Conservation (phyloP, 2,113 vertebrate species). For the Heterochromis multidens region DNA sequence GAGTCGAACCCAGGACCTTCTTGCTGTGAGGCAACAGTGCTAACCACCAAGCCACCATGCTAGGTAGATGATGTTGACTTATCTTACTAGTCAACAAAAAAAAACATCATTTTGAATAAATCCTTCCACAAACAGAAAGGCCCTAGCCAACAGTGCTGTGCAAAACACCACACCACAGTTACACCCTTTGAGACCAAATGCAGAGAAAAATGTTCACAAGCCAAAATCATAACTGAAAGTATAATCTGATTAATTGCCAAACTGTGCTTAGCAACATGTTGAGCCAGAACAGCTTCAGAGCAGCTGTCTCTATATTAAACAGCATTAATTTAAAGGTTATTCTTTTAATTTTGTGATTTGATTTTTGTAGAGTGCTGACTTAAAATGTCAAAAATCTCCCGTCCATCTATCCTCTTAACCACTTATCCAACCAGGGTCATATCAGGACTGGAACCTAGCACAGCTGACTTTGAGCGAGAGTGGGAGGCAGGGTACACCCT, state of each 20-base stretch:
- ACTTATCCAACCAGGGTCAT: background rate
- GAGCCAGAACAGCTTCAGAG: background rate
- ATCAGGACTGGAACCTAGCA: background rate
- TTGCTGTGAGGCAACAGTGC: no score
- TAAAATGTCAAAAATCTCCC: background rate
- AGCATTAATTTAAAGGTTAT: background rate
- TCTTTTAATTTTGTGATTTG: background rate
- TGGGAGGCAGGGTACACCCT: fast-evolving
- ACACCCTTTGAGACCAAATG: background rate
- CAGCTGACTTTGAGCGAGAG: background rate
- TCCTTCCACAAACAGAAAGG: background rate
- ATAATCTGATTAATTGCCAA: background rate
- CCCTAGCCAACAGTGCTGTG: background rate
- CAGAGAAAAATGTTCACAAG: background rate
- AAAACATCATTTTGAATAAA: fast-evolving
- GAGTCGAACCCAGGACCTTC: no score
- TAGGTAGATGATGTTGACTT: background rate
- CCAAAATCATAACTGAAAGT: background rate
- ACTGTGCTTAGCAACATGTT: background rate
- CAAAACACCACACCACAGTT: background rate
- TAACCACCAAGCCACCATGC: no score
- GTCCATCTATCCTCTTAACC: background rate
- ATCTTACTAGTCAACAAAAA: background rate
- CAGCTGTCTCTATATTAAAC: background rate
- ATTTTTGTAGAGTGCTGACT: background rate